A percentile compares a stretch with the other conserved stretches of the same genome.
Conservation (phyloP, 2,113 vertebrate species). For the Plectropomus leopardus region DNA sequence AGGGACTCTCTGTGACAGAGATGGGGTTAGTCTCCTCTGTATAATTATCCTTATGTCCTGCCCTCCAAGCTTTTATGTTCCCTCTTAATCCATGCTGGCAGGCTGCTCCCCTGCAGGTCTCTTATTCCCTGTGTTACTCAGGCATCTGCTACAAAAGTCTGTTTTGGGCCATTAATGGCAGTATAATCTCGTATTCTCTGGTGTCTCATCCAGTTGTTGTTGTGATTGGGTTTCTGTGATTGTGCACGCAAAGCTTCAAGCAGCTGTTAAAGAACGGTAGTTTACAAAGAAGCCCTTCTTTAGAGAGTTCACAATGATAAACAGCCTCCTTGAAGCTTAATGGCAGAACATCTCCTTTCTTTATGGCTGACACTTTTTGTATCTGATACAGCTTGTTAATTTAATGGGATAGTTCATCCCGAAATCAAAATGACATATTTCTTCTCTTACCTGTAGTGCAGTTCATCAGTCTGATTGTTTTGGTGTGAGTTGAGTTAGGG, state of each 20-base stretch:
- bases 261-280: not conserved
- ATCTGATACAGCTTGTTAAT: not conserved
- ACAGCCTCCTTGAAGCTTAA: not conserved
- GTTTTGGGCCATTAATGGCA: conserved; percentile 28
- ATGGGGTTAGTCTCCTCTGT: conserved; percentile 44
- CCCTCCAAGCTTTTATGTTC: conserved; percentile 48
- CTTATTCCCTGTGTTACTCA: not conserved
- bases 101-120: conserved; percentile 32
- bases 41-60: conserved; percentile 54
- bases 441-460: too few relatives aligned
- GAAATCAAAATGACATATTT: too few relatives aligned
- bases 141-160: conserved; percentile 37
- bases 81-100: conserved; percentile 51
- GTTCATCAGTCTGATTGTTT: too few relatives aligned
- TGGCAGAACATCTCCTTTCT: not conserved
- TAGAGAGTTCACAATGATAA: not conserved
- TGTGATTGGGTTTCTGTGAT: conserved; percentile 8
- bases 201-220: conserved; percentile 16
- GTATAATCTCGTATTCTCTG: conserved; percentile 21
- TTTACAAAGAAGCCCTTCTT: not conserved
- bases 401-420: too few relatives aligned
- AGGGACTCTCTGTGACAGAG: conserved; percentile 37
- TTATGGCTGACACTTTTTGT: not conserved
- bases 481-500: too few relatives aligned
- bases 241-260: not conserved